Evolutionary conservation across 2,797 vertebrate genomes (phyloP).

Genomic region (Babyrousa celebensis): DNA sequence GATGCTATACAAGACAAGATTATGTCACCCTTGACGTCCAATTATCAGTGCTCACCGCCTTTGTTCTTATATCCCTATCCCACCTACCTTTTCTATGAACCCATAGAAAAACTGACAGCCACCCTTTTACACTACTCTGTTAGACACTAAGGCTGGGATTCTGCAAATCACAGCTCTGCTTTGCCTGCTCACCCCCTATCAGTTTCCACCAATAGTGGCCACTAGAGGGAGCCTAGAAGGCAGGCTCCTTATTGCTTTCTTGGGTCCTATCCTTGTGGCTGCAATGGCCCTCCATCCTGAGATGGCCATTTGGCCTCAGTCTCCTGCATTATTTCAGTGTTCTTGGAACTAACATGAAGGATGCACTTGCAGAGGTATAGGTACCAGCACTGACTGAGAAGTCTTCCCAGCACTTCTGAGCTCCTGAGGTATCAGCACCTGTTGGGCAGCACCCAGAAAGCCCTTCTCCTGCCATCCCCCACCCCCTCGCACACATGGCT

Average conservation of each 20-base stretch:
- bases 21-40: neutral
- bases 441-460: neutral
- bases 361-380: neutral
- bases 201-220: neutral
- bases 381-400: neutral
- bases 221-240: slow-evolving; percentile 5
- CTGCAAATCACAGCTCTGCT: neutral
- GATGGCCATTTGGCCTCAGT: neutral
- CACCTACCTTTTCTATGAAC: neutral
- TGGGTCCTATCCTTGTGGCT: neutral
- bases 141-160: neutral
- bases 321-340: neutral
- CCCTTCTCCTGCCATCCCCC: neutral
- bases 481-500: neutral
- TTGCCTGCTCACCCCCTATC: too few species aligned
- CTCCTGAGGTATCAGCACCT: neutral
- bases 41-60: neutral
- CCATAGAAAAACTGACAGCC: neutral
- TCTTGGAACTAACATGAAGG: neutral
- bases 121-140: neutral
- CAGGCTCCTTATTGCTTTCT: neutral
- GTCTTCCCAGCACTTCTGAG: neutral
- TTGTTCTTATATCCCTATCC: neutral
- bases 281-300: neutral
- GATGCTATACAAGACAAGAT: neutral